Percentiles rank a stretch among this genome's conserved stretches.
phyloP scores from a whole-genome alignment of 2,797 vertebrate genomes.

The Fistularia tabacaria region DNA sequence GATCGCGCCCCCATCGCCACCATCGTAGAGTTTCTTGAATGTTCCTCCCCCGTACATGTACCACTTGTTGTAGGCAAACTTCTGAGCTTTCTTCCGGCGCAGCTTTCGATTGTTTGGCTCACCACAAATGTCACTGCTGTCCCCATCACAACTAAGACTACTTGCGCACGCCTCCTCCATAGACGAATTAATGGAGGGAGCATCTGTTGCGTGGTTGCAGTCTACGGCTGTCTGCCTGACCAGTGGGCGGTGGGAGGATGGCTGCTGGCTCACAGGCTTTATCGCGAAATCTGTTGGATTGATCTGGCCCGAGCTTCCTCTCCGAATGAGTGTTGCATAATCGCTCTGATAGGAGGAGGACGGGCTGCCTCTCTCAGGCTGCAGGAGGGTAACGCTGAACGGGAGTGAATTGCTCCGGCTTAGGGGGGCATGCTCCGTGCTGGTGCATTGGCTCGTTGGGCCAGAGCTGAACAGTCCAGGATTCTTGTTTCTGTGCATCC shows the following conservation, averaged over 20 bases:
- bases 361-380: constrained; percentile 47
- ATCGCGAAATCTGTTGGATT: constrained; percentile 62
- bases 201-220: constrained; percentile 74
- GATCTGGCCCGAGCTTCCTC: constrained; percentile 63
- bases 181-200: constrained; percentile 50
- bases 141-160: constrained; percentile 57
- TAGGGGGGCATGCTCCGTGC: constrained; percentile 77
- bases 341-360: constrained; percentile 51
- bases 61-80: constrained; percentile 96
- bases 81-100: constrained; percentile 78
- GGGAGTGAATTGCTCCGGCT: constrained; percentile 92
- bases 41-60: constrained; percentile 92
- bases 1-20: constrained; percentile 32
- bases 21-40: constrained; percentile 88
- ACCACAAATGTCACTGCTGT: constrained; percentile 55
- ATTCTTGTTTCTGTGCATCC: constrained; percentile 68
- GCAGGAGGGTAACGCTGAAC: constrained; percentile 72
- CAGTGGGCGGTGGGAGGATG: constrained; percentile 82
- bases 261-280: constrained; percentile 74
- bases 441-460: constrained; percentile 81
- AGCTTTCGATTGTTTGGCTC: constrained; percentile 70
- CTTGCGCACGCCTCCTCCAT: constrained; percentile 64
- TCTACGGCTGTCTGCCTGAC: constrained; percentile 93
- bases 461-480: constrained; percentile 81
- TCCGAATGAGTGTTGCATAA: constrained; percentile 53